Evolutionary conservation across 2,888 invertebrate species (phyloP).

Genomic region (Mesorhabditis spiculigera): DNA sequence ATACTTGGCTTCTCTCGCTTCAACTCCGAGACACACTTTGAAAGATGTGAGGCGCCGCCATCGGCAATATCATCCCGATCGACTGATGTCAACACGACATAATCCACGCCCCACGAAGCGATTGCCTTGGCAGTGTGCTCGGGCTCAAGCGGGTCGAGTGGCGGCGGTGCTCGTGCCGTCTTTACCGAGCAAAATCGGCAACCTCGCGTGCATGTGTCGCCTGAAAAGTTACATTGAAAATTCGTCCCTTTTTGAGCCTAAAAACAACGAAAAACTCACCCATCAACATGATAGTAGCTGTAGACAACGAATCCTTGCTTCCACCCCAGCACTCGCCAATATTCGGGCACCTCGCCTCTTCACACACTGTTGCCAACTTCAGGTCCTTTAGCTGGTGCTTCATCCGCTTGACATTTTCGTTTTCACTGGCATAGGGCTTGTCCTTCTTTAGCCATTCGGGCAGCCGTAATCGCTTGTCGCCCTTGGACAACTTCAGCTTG

Average conservation of each 20-base stretch:
- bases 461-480: conserved; percentile 43
- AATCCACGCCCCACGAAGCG: conserved; percentile 89
- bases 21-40: conserved; percentile 82
- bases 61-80: conserved; percentile 88
- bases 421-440: conserved; percentile 32
- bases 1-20: conserved; percentile 77
- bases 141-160: conserved; percentile 85
- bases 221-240: conserved; percentile 61
- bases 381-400: conserved; percentile 51
- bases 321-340: conserved; percentile 86
- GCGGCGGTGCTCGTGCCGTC: conserved; percentile 82
- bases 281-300: conserved; percentile 97
- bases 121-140: conserved; percentile 86
- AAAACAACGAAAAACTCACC: conserved; percentile 69
- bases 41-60: conserved; percentile 89
- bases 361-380: conserved; percentile 56
- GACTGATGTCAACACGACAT: conserved; percentile 94
- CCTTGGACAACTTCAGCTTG: conserved; percentile 43
- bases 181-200: conserved; percentile 87
- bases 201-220: conserved; percentile 2
- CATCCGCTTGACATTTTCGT: conserved; percentile 39
- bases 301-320: conserved; percentile 78
- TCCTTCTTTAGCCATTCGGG: conserved; percentile 57
- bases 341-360: conserved; percentile 57
- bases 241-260: background rate